These are phyloP conservation scores for Phainopepla nitens DNA, from an alignment of 2,113 vertebrate genomes.

Conservation along the genomic window DNA sequence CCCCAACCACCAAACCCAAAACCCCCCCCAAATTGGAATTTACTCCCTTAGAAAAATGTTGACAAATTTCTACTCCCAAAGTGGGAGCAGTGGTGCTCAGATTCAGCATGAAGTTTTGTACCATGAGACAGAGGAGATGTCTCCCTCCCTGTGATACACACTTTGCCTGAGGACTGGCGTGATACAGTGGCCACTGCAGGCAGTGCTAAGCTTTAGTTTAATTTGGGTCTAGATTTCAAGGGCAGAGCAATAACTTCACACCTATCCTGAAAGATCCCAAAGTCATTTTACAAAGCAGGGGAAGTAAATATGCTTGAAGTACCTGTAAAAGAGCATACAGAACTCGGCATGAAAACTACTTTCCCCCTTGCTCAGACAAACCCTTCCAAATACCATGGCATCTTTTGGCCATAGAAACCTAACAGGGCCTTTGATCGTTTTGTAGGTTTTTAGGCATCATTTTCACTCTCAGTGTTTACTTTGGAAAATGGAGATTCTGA, in stretches of 20 bases:
- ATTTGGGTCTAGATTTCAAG: neutral
- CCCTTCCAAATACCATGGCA: neutral
- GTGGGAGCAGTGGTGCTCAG: neutral
- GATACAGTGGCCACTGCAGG: neutral
- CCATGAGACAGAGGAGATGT: neutral
- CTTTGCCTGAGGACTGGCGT: neutral
- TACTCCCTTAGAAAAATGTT: neutral
- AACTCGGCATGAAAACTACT: neutral
- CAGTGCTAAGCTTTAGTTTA: neutral
- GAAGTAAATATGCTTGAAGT: neutral
- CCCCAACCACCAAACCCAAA: neutral
- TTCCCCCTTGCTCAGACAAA: neutral
- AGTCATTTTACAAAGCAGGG: neutral
- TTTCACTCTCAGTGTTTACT: neutral
- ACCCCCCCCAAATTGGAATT: accelerated
- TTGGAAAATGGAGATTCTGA: neutral
- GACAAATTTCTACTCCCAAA: neutral
- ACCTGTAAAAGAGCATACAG: neutral
- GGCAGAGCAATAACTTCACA: neutral
- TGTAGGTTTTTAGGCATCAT: neutral
- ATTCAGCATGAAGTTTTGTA: neutral
- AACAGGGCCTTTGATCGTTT: neutral
- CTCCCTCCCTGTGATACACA: neutral
- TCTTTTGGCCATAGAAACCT: neutral
- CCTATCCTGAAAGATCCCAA: neutral